Evolutionary conservation across 2,888 invertebrate genomes (phyloP).

Genomic region (Caenorhabditis sinica): DNA sequence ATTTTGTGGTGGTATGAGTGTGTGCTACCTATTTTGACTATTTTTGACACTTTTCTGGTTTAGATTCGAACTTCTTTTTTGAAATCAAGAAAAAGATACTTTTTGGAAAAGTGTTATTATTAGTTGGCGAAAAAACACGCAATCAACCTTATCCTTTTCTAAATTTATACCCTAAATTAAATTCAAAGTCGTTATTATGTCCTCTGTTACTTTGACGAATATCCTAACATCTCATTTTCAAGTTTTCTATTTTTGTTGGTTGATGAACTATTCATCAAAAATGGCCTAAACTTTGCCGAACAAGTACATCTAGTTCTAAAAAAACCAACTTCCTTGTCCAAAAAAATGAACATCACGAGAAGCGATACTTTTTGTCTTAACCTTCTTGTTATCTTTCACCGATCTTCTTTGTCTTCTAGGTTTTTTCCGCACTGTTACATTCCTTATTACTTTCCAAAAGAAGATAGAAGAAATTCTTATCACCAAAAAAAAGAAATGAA

Average conservation of each 20-base stretch:
- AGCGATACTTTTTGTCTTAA: background rate
- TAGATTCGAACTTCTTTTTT: background rate
- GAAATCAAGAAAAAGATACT: background rate
- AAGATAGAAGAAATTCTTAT: constrained; percentile 9
- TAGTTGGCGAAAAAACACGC: no score
- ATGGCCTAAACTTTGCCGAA: constrained; percentile 21
- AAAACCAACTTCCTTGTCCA: constrained; percentile 19
- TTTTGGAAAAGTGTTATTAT: background rate
- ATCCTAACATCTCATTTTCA: no score
- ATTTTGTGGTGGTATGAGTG: background rate
- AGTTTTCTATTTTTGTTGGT: no score
- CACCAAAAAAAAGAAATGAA: background rate
- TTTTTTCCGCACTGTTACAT: background rate
- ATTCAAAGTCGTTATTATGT: background rate
- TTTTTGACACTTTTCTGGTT: constrained; percentile 9
- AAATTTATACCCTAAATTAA: background rate
- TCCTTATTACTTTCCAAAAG: background rate
- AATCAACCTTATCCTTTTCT: no score
- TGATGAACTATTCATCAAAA: background rate
- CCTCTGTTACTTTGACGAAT: background rate
- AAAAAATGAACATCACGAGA: constrained; percentile 21
- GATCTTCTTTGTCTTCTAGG: background rate
- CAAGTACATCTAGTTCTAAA: constrained; percentile 12
- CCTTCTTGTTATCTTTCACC: background rate
- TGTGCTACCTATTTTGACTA: constrained; percentile 1